These are phyloP conservation scores for Tetheella fluctuosa DNA, from an alignment of 2,888 invertebrate genomes.

Conservation along the genomic window DNA sequence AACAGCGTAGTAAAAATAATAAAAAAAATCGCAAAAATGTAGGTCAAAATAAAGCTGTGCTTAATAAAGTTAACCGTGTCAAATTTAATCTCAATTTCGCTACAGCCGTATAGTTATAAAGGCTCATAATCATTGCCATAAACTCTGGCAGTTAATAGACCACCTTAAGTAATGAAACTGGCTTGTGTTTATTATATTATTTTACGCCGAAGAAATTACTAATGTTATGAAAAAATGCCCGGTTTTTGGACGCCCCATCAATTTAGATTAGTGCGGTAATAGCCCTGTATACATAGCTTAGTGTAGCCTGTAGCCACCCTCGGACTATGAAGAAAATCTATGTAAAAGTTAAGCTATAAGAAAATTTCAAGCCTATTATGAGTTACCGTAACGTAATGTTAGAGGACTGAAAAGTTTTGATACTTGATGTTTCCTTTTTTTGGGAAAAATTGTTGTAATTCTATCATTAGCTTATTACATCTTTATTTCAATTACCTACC, in stretches of 20 bases:
- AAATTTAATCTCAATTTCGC: slow-evolving; percentile 48
- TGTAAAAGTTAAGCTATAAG: slow-evolving; percentile 78
- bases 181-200: slow-evolving; percentile 77
- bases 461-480: too few relatives aligned
- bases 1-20: too few relatives aligned
- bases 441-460: not conserved
- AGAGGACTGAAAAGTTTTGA: slow-evolving; percentile 43
- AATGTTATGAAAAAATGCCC: slow-evolving; percentile 79
- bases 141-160: slow-evolving; percentile 56
- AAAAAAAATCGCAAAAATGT: not conserved
- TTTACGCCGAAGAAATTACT: slow-evolving; percentile 80
- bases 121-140: slow-evolving; percentile 53
- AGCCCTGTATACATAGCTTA: slow-evolving; percentile 52
- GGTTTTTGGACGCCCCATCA: slow-evolving; percentile 81
- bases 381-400: slow-evolving; percentile 64
- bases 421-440: slow-evolving; percentile 38
- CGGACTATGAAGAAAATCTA: slow-evolving; percentile 74
- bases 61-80: slow-evolving; percentile 20
- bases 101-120: slow-evolving; percentile 45
- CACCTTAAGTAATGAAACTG: slow-evolving; percentile 78
- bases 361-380: slow-evolving; percentile 81
- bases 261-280: slow-evolving; percentile 82
- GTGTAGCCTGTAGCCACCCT: slow-evolving; percentile 59
- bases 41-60: not conserved
- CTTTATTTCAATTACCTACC: too few relatives aligned